These are phyloP conservation scores for Habroteleia sp. DNA, from an alignment of 2,888 invertebrate genomes.

Conservation along the genomic window DNA sequence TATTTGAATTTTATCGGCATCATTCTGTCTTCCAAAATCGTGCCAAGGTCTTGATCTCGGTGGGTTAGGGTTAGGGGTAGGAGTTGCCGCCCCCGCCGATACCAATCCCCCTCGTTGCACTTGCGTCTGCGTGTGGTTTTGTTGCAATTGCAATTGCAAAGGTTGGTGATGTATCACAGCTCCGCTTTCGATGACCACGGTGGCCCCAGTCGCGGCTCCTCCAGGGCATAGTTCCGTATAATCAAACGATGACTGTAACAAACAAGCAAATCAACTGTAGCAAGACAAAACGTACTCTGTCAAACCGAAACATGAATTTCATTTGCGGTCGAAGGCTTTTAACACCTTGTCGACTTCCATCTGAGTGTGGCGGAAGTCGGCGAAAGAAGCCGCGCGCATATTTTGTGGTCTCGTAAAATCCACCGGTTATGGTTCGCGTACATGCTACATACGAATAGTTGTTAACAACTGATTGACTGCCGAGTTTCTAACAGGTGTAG, in stretches of 20 bases:
- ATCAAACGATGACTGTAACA: slow-evolving; percentile 89
- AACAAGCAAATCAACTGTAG: slow-evolving; percentile 1
- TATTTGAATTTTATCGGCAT: slow-evolving; percentile 98
- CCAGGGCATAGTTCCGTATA: slow-evolving; percentile 93
- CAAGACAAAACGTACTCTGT: slow-evolving; percentile 31
- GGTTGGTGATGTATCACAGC: slow-evolving; percentile 82
- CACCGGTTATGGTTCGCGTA: slow-evolving; percentile 65
- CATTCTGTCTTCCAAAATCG: slow-evolving; percentile 96
- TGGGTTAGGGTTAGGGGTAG: slow-evolving; percentile 77
- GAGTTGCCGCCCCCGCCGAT: slow-evolving; percentile 73
- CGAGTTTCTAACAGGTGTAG: slow-evolving; percentile 23
- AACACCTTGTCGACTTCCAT: slow-evolving; percentile 38
- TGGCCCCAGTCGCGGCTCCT: slow-evolving; percentile 81
- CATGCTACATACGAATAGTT: slow-evolving; percentile 58
- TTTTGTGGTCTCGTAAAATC: slow-evolving; percentile 75
- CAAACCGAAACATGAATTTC: slow-evolving; percentile 6
- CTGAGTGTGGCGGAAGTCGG: slow-evolving; percentile 37
- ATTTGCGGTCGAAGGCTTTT: slow-evolving; percentile 36
- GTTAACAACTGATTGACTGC: slow-evolving; percentile 51
- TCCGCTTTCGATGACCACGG: slow-evolving; percentile 82
- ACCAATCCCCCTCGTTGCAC: slow-evolving; percentile 82
- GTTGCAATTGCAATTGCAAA: slow-evolving; percentile 81
- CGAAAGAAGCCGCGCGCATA: slow-evolving; percentile 61
- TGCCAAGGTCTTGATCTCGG: slow-evolving; percentile 94
- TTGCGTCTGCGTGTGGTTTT: slow-evolving; percentile 83